Evolutionary conservation across 1,140 invertebrate genomes (phyloP).

Genomic region (Drosophila lacertosa): DNA sequence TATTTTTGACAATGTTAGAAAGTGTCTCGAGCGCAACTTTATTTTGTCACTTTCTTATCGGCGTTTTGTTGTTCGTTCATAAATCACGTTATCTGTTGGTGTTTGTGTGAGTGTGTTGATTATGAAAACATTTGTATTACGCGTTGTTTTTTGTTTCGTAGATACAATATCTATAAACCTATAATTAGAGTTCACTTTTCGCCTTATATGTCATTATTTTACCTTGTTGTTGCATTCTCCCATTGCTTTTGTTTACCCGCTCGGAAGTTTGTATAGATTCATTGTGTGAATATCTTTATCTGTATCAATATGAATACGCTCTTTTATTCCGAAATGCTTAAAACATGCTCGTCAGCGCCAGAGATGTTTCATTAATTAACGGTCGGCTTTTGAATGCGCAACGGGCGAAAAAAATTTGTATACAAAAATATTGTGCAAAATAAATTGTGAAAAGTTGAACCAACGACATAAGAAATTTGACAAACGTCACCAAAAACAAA

Average conservation of each 20-base stretch:
- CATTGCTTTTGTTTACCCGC: constrained; percentile 58
- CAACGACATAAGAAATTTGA: constrained; percentile 23
- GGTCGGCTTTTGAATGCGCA: constrained; percentile 41
- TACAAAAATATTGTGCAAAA: constrained; percentile 18
- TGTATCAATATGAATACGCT: constrained; percentile 34
- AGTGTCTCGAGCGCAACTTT: constrained; percentile 26
- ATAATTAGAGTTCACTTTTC: constrained; percentile 63
- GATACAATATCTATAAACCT: constrained; percentile 75
- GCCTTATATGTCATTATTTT: constrained; percentile 34
- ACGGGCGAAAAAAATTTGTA: constrained; percentile 30
- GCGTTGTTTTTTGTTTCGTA: constrained; percentile 36
- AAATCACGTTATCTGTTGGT: constrained; percentile 31
- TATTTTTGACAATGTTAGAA: constrained; percentile 39
- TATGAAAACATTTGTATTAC: constrained; percentile 58
- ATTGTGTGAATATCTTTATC: constrained; percentile 32
- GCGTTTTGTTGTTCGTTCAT: constrained; percentile 1
- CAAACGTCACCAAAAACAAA: constrained; percentile 24
- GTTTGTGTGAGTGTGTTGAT: constrained; percentile 25
- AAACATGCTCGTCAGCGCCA: constrained; percentile 35
- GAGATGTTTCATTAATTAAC: constrained; percentile 55
- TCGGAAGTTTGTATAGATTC: constrained; percentile 9
- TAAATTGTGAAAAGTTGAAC: constrained; percentile 14
- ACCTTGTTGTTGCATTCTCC: constrained; percentile 40
- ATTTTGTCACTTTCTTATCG: constrained; percentile 35
- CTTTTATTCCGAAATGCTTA: constrained; percentile 48